Evolutionary conservation across 2,113 vertebrate genomes (phyloP).

Genomic region (Meles meles): DNA sequence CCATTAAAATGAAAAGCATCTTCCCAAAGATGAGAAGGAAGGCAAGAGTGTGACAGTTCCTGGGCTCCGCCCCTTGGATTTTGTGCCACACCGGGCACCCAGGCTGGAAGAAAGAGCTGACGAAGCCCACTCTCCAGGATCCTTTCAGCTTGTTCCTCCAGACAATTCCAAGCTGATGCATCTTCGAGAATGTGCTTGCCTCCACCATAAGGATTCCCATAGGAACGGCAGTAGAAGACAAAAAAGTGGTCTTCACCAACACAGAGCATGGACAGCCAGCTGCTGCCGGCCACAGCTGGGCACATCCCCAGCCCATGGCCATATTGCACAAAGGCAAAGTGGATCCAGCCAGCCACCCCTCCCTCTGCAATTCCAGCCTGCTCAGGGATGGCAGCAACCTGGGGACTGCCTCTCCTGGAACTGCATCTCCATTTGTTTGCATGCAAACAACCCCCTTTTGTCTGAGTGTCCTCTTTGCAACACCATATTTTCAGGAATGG

Average conservation of each 20-base stretch:
- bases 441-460: background rate
- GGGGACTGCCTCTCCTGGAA: background rate
- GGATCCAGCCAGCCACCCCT: background rate
- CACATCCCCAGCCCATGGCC: too few species aligned
- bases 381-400: background rate
- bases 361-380: background rate
- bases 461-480: background rate
- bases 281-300: background rate
- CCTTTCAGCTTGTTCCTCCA: background rate
- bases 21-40: background rate
- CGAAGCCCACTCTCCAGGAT: background rate
- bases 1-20: background rate
- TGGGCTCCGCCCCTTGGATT: rapidly evolving
- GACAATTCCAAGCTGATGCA: background rate
- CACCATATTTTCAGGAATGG: background rate
- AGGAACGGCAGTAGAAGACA: background rate
- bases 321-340: background rate
- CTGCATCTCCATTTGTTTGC: background rate
- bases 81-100: rapidly evolving
- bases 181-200: background rate
- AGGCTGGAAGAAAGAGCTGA: background rate
- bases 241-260: background rate
- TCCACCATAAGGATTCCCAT: background rate
- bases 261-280: background rate
- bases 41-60: background rate